These are phyloP conservation scores for Triops longicaudatus DNA, from an alignment of 1,140 invertebrate genomes.

Conservation along the genomic window DNA sequence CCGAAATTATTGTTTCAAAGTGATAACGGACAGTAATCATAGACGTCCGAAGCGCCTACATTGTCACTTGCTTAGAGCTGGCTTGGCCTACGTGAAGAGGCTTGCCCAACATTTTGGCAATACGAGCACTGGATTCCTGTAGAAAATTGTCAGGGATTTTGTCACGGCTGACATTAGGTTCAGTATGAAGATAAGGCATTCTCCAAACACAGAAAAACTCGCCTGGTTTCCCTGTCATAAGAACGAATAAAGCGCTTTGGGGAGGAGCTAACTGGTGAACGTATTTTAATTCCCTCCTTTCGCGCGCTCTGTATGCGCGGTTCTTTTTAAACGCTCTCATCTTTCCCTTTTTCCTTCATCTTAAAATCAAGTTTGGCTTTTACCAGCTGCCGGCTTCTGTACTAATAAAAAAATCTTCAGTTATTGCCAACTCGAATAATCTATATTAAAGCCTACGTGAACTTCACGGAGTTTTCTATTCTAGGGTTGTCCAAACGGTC, in stretches of 20 bases:
- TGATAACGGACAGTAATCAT: too few relatives aligned
- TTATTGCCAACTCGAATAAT: too few relatives aligned
- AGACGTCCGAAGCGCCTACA: too few relatives aligned
- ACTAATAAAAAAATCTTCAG: too few relatives aligned
- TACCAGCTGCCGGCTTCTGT: too few relatives aligned
- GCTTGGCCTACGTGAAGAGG: slow-evolving; percentile 47
- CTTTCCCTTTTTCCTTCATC: too few relatives aligned
- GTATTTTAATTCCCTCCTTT: not conserved
- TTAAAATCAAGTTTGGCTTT: too few relatives aligned
- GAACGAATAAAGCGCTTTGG: not conserved
- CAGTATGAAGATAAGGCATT: slow-evolving; percentile 55
- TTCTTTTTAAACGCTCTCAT: not conserved
- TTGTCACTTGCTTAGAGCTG: not conserved
- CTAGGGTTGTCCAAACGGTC: too few relatives aligned
- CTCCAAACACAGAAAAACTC: slow-evolving; percentile 34
- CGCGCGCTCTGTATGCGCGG: not conserved
- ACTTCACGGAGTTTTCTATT: too few relatives aligned
- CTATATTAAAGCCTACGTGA: too few relatives aligned
- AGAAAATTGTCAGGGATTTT: slow-evolving; percentile 51
- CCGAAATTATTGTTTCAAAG: too few relatives aligned
- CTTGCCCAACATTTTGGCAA: slow-evolving; percentile 52
- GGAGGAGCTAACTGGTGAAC: not conserved
- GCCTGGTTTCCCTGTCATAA: slow-evolving; percentile 21
- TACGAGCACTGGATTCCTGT: slow-evolving; percentile 44
- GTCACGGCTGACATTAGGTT: slow-evolving; percentile 50